These are phyloP conservation scores for Aphidoletes aphidimyza DNA, from an alignment of 2,888 invertebrate genomes.

Conservation along the genomic window DNA sequence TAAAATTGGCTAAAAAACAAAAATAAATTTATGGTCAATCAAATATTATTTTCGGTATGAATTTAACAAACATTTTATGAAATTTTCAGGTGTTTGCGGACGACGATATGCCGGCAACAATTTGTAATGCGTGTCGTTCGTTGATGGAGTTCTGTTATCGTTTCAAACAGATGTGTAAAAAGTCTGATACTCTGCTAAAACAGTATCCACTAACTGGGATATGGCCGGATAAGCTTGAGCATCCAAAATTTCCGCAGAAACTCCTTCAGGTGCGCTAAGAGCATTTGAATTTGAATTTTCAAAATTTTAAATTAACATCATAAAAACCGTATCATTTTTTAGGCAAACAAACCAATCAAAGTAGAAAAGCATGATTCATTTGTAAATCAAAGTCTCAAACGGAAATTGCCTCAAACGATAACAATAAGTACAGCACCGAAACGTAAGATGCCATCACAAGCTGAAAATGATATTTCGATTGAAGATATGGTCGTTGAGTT, in stretches of 20 bases:
- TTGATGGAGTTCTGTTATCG: slow-evolving; percentile 77
- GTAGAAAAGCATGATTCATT: not conserved
- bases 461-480: not conserved
- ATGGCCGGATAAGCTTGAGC: slow-evolving; percentile 68
- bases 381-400: not conserved
- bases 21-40: too few relatives aligned
- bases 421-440: not conserved
- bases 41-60: too few relatives aligned
- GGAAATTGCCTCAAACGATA: slow-evolving; percentile 34
- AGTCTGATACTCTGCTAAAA: slow-evolving; percentile 77
- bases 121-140: slow-evolving; percentile 76
- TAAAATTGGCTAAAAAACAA: too few relatives aligned
- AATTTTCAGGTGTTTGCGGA: slow-evolving; percentile 62
- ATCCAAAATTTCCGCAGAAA: slow-evolving; percentile 66
- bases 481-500: slow-evolving; percentile 31
- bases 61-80: not conserved
- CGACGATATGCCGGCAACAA: slow-evolving; percentile 80
- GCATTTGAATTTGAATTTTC: not conserved
- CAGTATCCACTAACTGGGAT: slow-evolving; percentile 75
- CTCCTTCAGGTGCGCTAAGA: slow-evolving; percentile 64
- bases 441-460: not conserved
- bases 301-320: not conserved
- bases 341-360: not conserved
- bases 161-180: slow-evolving; percentile 80
- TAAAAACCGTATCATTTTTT: not conserved